Evolutionary conservation across 2,888 invertebrate species (phyloP).

Genomic region (Himalopsyche anomala): DNA sequence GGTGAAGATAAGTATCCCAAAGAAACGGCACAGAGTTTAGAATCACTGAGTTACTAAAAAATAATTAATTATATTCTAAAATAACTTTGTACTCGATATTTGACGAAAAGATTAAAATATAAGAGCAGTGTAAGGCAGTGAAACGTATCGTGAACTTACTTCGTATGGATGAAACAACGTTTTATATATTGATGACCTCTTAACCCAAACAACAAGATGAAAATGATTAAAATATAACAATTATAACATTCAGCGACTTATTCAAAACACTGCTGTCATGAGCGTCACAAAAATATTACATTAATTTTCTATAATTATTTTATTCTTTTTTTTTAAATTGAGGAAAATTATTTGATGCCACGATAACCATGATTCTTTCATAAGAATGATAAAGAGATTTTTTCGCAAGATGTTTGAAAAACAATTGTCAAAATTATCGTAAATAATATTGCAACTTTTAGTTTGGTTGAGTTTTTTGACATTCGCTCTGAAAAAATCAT

Average conservation of each 20-base stretch:
- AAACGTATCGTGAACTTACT: conserved; percentile 31
- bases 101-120: not conserved
- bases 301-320: not conserved
- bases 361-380: no score
- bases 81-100: no score
- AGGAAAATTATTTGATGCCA: no score
- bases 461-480: no score
- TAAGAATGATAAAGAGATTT: no score
- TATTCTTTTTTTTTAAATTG: no score
- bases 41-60: not conserved
- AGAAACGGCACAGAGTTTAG: not conserved
- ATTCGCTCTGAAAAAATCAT: no score
- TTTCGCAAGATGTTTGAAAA: no score
- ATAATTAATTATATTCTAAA: not conserved
- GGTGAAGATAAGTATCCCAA: not conserved
- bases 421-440: no score
- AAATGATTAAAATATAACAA: conserved; percentile 33
- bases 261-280: not conserved
- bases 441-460: no score
- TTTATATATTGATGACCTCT: conserved; percentile 63
- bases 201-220: conserved; percentile 57
- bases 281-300: not conserved
- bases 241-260: conserved; percentile 4
- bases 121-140: not conserved
- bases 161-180: conserved; percentile 47